phyloP scores from a whole-genome alignment of 92 coral and sea anemone genomes.

The Hydrozoanthus gracilis region DNA sequence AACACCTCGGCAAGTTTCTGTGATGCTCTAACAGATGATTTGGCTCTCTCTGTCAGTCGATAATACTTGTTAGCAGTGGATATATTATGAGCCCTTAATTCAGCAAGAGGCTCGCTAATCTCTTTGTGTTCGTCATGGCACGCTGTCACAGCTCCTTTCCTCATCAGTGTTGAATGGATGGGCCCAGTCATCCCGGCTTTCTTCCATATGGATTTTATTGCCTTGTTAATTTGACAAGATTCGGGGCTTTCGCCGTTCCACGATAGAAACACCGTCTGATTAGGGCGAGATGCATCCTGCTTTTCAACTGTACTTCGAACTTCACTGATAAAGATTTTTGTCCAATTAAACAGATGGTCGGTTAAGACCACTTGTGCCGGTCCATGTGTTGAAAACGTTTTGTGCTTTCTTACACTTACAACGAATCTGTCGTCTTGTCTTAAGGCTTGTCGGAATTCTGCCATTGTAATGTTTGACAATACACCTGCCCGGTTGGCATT shows the following conservation, averaged over 20 bases:
- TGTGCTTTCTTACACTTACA: slow-evolving; percentile 59
- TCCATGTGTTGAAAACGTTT: slow-evolving; percentile 65
- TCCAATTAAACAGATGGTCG: slow-evolving; percentile 55
- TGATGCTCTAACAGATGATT: slow-evolving; percentile 43
- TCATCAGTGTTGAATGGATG: slow-evolving; percentile 21
- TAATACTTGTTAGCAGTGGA: slow-evolving; percentile 48
- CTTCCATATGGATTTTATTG: slow-evolving; percentile 46
- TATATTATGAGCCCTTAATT: slow-evolving; percentile 45
- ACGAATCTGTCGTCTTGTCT: slow-evolving; percentile 52
- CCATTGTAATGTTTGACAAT: slow-evolving; percentile 59
- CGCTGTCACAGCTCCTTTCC: slow-evolving; percentile 30
- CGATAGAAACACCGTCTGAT: slow-evolving; percentile 55
- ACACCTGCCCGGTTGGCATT: slow-evolving; percentile 75
- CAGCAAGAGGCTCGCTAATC: slow-evolving; percentile 34
- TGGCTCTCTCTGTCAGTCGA: slow-evolving; percentile 32
- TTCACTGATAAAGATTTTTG: slow-evolving; percentile 24
- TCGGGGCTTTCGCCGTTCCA: slow-evolving; percentile 57
- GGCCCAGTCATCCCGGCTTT: slow-evolving; percentile 55
- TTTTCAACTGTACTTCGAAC: slow-evolving; percentile 49
- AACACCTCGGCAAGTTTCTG: slow-evolving; percentile 45
- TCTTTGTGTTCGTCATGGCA: slow-evolving; percentile 30
- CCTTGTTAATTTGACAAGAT: slow-evolving; percentile 61
- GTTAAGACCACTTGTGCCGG: slow-evolving; percentile 66
- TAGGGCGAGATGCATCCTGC: slow-evolving; percentile 1
- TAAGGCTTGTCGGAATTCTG: slow-evolving; percentile 44